phyloP scores from a whole-genome alignment of 2,888 invertebrate genomes.

The Acronicta aceris region DNA sequence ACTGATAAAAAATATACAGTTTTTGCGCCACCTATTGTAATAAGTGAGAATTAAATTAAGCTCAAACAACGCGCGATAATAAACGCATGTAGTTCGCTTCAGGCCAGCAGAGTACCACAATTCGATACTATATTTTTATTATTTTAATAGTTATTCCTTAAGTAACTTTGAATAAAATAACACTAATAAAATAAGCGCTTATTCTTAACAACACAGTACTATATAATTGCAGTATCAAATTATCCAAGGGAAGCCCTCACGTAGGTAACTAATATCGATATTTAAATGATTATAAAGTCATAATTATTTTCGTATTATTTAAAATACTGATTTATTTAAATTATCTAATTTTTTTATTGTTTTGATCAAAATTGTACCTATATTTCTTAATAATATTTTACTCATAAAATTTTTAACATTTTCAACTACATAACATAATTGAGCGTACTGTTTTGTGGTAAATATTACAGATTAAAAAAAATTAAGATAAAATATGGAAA shows the following conservation, averaged over 20 bases:
- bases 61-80: no score
- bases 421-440: conserved; percentile 40
- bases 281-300: neutral
- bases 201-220: conserved; percentile 5
- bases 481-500: no score
- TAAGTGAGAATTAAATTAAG: no score
- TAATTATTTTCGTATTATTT: neutral
- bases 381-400: conserved; percentile 28
- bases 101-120: no score
- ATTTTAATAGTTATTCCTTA: no score
- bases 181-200: conserved; percentile 4
- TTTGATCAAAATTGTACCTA: neutral
- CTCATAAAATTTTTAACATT: conserved; percentile 8
- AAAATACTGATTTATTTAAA: neutral
- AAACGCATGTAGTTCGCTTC: no score
- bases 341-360: neutral
- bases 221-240: neutral
- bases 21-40: no score
- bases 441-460: conserved; percentile 38
- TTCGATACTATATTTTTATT: no score
- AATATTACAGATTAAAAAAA: neutral
- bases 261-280: conserved; percentile 1
- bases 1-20: no score
- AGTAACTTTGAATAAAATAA: conserved; percentile 1
- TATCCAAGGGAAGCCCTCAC: neutral